Conservation (phyloP, 1,140 invertebrate genomes). For the Atta colombica region DNA sequence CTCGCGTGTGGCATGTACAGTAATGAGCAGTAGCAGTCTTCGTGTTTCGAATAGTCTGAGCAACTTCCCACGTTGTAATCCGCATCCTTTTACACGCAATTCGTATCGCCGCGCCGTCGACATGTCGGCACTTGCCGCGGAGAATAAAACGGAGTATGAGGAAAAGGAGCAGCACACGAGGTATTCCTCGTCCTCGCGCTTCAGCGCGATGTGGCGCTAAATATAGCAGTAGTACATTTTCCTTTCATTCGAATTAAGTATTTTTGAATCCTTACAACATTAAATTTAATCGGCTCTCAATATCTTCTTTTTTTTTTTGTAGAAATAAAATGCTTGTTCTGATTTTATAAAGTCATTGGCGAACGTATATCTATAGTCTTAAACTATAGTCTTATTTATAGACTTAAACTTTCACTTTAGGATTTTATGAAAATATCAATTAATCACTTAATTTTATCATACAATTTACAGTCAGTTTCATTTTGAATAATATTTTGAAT, state of each 20-base stretch:
- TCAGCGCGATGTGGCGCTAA: not conserved
- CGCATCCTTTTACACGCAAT: not conserved
- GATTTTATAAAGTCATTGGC: not conserved
- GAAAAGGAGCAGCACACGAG: slow-evolving; percentile 27
- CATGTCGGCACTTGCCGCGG: slow-evolving; percentile 59
- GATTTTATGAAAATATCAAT: slow-evolving; percentile 3
- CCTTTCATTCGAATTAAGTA: not conserved
- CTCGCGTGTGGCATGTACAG: not conserved
- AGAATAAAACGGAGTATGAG: slow-evolving; percentile 21
- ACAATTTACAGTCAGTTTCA: not conserved
- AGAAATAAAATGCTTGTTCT: not conserved
- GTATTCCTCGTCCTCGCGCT: not conserved
- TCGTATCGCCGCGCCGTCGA: not conserved
- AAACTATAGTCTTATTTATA: no score
- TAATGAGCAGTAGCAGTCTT: not conserved
- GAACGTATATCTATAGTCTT: not conserved
- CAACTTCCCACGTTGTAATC: not conserved
- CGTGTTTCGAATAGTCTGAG: not conserved
- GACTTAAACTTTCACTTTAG: not conserved
- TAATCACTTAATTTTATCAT: not conserved
- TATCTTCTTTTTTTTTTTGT: not conserved
- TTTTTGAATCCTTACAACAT: not conserved
- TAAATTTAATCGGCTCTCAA: not conserved
- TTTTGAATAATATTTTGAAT: not conserved
- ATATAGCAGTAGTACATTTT: not conserved